Percentiles rank a stretch among this genome's conserved stretches.
These are phyloP conservation scores for Urocitellus parryii DNA, from an alignment of 2,113 vertebrate species.

Conservation along the genomic window DNA sequence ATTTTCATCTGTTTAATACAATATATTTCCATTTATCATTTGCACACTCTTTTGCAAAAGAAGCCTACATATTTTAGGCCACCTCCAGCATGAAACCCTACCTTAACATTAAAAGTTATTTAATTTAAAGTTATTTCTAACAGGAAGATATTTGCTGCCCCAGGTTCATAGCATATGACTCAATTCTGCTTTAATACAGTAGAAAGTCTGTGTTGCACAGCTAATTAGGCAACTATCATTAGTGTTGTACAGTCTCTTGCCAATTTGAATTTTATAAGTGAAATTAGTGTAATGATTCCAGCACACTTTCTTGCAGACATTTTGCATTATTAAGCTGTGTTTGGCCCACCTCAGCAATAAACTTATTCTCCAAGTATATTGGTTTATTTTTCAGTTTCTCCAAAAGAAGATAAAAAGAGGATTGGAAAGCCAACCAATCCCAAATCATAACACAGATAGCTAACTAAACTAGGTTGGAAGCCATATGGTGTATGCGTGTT, in stretches of 20 bases:
- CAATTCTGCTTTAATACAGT: conserved; percentile 57
- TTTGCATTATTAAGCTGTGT: conserved; percentile 58
- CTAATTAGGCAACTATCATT: conserved; percentile 76
- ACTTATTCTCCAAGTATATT: conserved; percentile 44
- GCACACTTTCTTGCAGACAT: conserved; percentile 68
- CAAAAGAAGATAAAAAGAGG: conserved; percentile 55
- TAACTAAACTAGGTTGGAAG: conserved; percentile 3
- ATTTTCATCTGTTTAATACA: not conserved
- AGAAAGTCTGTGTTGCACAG: conserved; percentile 53
- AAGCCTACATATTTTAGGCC: not conserved
- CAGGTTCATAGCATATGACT: conserved; percentile 44
- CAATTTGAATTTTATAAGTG: conserved; percentile 73
- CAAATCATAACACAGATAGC: conserved; percentile 43
- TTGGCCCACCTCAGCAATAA: conserved; percentile 73
- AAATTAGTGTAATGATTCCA: conserved; percentile 77
- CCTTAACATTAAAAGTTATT: too few relatives aligned
- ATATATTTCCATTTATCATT: not conserved
- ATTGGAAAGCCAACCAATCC: conserved; percentile 45
- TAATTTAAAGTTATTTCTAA: conserved; percentile 19
- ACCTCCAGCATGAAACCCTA: not conserved
- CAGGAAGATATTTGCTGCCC: conserved; percentile 61
- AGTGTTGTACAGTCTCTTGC: conserved; percentile 61
- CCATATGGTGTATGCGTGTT: not conserved
- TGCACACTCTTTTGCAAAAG: not conserved
- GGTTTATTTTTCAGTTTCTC: conserved; percentile 30